Conservation (phyloP, 1,140 invertebrate genomes). For the Anoplolepis gracilipes region DNA sequence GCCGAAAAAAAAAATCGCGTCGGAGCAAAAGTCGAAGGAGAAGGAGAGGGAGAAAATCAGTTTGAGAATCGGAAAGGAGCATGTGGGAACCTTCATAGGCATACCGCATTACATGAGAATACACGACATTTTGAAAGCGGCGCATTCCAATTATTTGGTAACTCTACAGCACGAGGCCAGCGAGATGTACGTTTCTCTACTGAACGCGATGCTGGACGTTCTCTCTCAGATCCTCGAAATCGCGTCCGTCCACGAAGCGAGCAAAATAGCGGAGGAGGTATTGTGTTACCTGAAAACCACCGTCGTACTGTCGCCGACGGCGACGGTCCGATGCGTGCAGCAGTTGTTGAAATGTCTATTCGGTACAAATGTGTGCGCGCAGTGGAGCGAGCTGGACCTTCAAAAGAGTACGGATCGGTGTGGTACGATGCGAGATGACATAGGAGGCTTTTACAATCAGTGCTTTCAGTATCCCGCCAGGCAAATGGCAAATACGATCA, state of each 20-base stretch:
- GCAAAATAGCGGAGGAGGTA: conserved; percentile 92
- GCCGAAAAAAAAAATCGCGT: conserved; percentile 83
- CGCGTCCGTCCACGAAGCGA: conserved; percentile 90
- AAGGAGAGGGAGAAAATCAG: conserved; percentile 75
- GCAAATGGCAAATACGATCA: conserved; percentile 81
- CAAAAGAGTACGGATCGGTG: conserved; percentile 70
- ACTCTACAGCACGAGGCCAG: conserved; percentile 90
- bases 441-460: conserved; percentile 79
- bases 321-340: conserved; percentile 92
- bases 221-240: conserved; percentile 93
- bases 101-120: conserved; percentile 92
- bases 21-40: conserved; percentile 80
- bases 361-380: conserved; percentile 91
- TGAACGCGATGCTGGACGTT: conserved; percentile 89
- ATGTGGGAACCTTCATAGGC: conserved; percentile 88
- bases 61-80: conserved; percentile 75
- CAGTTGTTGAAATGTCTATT: conserved; percentile 94
- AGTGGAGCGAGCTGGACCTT: conserved; percentile 86
- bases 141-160: conserved; percentile 93
- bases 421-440: conserved; percentile 57
- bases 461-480: conserved; percentile 81
- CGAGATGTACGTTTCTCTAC: conserved; percentile 91
- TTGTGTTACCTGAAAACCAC: conserved; percentile 91
- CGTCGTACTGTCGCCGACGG: conserved; percentile 90
- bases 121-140: conserved; percentile 90